A percentile compares a stretch with the other conserved stretches of the same genome.
These are phyloP conservation scores for Montipora sp. DNA, from an alignment of 64 coral and sea anemone species.

Conservation along the genomic window DNA sequence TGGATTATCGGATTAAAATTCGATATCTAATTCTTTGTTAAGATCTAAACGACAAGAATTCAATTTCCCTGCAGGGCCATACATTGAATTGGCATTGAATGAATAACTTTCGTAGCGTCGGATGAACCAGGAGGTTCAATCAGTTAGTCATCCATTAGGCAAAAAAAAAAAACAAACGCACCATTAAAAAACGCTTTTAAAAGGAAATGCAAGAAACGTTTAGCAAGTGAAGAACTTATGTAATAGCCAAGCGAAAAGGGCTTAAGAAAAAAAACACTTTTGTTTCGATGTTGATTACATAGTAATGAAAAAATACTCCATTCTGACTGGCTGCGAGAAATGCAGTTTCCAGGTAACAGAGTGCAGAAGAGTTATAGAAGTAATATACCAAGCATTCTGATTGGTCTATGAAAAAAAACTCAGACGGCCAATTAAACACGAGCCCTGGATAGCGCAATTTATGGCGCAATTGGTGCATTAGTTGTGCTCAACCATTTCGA, in stretches of 20 bases:
- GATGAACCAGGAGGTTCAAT: too few species aligned
- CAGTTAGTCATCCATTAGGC: neutral
- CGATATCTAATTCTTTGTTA: neutral
- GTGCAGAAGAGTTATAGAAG: too few species aligned
- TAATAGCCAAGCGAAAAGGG: slow-evolving; percentile 45
- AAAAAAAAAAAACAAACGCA: neutral
- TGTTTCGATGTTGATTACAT: slow-evolving; percentile 24
- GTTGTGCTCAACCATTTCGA: too few species aligned
- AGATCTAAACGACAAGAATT: slow-evolving; percentile 39
- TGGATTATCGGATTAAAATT: neutral
- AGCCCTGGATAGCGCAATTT: too few species aligned
- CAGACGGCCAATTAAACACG: too few species aligned
- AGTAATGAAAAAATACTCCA: too few species aligned
- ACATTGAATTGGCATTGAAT: neutral
- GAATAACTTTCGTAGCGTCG: slow-evolving; percentile 5
- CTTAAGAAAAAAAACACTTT: slow-evolving; percentile 6
- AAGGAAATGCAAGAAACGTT: slow-evolving; percentile 6
- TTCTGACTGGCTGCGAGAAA: too few species aligned
- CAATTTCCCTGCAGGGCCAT: slow-evolving; percentile 4
- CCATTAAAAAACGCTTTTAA: slow-evolving; percentile 23
- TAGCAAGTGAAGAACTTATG: slow-evolving; percentile 5
- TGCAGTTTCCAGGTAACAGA: too few species aligned
- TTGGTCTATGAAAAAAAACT: too few species aligned
- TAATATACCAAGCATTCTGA: too few species aligned
- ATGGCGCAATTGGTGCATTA: too few species aligned